These are phyloP conservation scores for Lampris megalopsis DNA, from an alignment of 2,113 vertebrate genomes.

Conservation along the genomic window DNA sequence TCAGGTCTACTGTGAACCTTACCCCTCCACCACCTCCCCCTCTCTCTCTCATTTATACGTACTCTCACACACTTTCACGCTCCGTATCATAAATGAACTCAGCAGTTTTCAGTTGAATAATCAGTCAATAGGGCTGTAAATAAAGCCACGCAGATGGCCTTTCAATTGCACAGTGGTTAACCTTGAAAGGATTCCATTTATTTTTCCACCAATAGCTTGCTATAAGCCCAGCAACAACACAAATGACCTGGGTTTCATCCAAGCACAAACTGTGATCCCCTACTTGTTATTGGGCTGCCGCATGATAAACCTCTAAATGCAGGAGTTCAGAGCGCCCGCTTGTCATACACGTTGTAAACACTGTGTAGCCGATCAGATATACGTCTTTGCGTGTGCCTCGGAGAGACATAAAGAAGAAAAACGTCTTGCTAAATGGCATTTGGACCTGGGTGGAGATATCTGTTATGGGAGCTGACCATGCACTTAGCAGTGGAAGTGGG, in stretches of 20 bases:
- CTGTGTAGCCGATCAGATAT: too few species aligned
- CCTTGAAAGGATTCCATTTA: constrained; percentile 37
- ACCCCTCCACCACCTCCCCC: constrained; percentile 15
- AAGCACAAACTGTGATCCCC: background rate
- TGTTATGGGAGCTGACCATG: background rate
- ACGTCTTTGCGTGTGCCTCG: background rate
- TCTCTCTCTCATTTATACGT: background rate
- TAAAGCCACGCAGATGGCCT: constrained; percentile 54
- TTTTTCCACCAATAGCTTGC: constrained; percentile 7
- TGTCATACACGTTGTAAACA: too few species aligned
- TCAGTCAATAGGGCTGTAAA: constrained; percentile 62
- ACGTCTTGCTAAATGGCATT: background rate
- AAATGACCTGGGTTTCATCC: constrained; percentile 9
- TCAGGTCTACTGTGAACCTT: constrained; percentile 38
- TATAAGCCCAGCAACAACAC: background rate
- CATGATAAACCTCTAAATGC: background rate
- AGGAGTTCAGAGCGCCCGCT: too few species aligned
- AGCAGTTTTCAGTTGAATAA: constrained; percentile 68
- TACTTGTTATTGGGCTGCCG: background rate
- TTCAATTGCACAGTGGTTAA: constrained; percentile 54
- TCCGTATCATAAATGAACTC: constrained; percentile 57
- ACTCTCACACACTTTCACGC: background rate
- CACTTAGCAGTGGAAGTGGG: too few species aligned
- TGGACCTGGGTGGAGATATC: background rate
- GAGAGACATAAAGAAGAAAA: background rate